These are phyloP conservation scores for Drosophila tripunctata DNA, from an alignment of 2,888 invertebrate species.

Conservation along the genomic window DNA sequence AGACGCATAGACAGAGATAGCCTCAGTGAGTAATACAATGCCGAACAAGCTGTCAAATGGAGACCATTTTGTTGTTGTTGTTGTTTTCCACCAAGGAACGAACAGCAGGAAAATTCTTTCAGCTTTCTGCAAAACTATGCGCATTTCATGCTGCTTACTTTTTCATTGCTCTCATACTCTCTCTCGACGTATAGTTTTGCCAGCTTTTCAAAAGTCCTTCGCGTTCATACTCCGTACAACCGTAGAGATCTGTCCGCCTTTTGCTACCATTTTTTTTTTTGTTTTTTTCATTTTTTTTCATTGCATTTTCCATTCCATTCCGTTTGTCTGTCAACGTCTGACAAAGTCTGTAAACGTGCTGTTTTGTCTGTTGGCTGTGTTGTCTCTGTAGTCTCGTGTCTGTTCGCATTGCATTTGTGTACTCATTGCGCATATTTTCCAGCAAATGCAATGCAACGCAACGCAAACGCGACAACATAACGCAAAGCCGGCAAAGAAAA, in stretches of 20 bases:
- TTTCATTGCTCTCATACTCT: constrained; percentile 55
- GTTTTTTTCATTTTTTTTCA: constrained; percentile 1
- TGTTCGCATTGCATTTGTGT: constrained; percentile 63
- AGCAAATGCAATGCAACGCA: constrained; percentile 39
- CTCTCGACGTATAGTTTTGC: constrained; percentile 25
- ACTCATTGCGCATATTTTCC: constrained; percentile 69
- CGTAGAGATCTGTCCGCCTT: constrained; percentile 12
- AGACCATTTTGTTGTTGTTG: constrained; percentile 73
- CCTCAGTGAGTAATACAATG: constrained; percentile 55
- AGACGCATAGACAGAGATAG: neutral
- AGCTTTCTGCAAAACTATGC: constrained; percentile 63
- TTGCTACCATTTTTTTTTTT: neutral
- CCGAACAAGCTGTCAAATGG: constrained; percentile 77
- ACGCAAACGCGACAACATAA: constrained; percentile 51
- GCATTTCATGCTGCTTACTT: constrained; percentile 62
- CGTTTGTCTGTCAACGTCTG: constrained; percentile 62
- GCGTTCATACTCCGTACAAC: constrained; percentile 60
- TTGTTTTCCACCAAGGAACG: constrained; percentile 32
- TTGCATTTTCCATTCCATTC: constrained; percentile 14
- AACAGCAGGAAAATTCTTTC: constrained; percentile 33
- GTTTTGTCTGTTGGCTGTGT: constrained; percentile 55
- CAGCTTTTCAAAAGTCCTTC: constrained; percentile 51
- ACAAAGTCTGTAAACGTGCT: constrained; percentile 69
- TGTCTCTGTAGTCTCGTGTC: constrained; percentile 40
- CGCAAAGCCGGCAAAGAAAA: constrained; percentile 33